phyloP scores from a whole-genome alignment of 2,888 invertebrate species.

The Drosophila mayaguana region DNA sequence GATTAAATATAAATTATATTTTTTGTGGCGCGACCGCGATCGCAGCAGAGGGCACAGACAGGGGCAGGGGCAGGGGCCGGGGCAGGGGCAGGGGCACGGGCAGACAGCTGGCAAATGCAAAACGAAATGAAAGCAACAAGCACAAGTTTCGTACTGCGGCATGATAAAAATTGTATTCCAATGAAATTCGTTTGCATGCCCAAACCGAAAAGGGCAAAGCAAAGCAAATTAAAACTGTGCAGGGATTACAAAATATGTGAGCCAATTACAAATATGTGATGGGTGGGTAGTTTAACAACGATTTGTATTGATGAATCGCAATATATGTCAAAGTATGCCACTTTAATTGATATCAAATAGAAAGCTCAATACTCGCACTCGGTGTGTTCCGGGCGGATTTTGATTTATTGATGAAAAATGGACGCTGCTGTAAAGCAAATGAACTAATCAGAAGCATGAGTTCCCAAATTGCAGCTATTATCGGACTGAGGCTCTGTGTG shows the following conservation, averaged over 20 bases:
- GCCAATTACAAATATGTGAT: background rate
- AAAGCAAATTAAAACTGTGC: constrained; percentile 10
- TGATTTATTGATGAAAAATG: constrained; percentile 35
- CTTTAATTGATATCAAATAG: constrained; percentile 42
- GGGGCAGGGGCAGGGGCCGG: too few relatives aligned
- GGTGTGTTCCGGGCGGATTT: constrained; percentile 17
- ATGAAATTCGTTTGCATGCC: constrained; percentile 49
- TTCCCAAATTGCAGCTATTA: constrained; percentile 33
- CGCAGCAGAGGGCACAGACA: constrained; percentile 3
- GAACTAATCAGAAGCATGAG: constrained; percentile 44
- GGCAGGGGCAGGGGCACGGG: too few relatives aligned
- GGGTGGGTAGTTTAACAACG: background rate
- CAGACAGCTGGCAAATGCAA: constrained; percentile 14
- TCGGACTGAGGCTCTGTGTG: constrained; percentile 35
- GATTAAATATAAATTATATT: constrained; percentile 77
- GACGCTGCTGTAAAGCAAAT: constrained; percentile 21
- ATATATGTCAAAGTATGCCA: constrained; percentile 13
- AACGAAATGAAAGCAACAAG: constrained; percentile 25
- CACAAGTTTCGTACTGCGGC: constrained; percentile 58
- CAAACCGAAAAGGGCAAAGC: constrained; percentile 13
- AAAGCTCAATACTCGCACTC: constrained; percentile 17
- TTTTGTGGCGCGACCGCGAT: constrained; percentile 40
- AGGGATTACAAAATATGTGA: too few relatives aligned
- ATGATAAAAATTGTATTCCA: constrained; percentile 65
- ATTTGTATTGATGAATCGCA: constrained; percentile 7